Evolutionary conservation across 1,140 invertebrate genomes (phyloP).

Genomic region (Drosophila gunungcola): DNA sequence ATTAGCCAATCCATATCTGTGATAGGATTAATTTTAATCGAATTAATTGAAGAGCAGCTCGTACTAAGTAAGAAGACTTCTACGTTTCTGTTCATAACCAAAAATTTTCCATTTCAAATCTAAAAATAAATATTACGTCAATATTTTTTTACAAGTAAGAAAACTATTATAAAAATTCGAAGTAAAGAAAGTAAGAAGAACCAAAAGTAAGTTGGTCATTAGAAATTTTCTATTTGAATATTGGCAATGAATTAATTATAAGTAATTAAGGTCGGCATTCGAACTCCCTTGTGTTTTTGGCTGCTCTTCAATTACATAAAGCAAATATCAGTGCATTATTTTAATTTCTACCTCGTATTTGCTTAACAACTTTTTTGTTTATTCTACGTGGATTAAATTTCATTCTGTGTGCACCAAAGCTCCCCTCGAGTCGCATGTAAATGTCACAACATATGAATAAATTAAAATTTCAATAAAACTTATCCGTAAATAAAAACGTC

Average conservation of each 20-base stretch:
- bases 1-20: background rate
- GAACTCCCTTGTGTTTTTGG: background rate
- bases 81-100: no score
- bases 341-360: slow-evolving; percentile 50
- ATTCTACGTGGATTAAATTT: slow-evolving; percentile 53
- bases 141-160: no score
- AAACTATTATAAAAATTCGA: no score
- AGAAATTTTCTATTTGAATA: background rate
- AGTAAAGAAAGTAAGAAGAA: no score
- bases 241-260: slow-evolving; percentile 18
- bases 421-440: slow-evolving; percentile 24
- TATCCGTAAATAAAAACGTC: slow-evolving; percentile 21
- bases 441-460: slow-evolving; percentile 49
- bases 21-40: background rate
- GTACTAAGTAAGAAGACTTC: no score
- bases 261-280: background rate
- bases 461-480: slow-evolving; percentile 64
- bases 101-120: no score
- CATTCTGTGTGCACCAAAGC: slow-evolving; percentile 19
- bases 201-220: no score
- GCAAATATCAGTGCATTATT: slow-evolving; percentile 40
- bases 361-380: slow-evolving; percentile 23
- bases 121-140: no score
- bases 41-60: background rate
- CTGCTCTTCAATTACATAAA: slow-evolving; percentile 1